phyloP scores from a whole-genome alignment of 1,140 invertebrate genomes.

The Temnothorax curvispinosus region DNA sequence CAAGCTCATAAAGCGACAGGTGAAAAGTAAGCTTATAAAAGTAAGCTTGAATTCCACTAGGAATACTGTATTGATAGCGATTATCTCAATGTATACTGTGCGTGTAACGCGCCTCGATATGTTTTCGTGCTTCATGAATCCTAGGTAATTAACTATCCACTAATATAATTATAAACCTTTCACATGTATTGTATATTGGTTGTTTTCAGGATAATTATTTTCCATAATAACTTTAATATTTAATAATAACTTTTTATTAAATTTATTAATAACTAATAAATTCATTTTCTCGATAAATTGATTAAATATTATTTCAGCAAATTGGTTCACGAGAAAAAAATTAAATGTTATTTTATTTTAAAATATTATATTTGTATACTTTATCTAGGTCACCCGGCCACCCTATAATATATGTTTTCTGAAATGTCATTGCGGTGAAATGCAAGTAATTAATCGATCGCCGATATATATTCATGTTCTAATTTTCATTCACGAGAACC shows the following conservation, averaged over 20 bases:
- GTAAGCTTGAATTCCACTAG: background rate
- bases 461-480: slow-evolving; percentile 36
- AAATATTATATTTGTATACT: background rate
- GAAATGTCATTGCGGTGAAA: slow-evolving; percentile 27
- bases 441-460: slow-evolving; percentile 44
- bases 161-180: background rate
- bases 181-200: background rate
- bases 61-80: background rate
- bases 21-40: slow-evolving; percentile 31
- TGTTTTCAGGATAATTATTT: background rate
- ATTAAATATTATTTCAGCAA: slow-evolving; percentile 23
- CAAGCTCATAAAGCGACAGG: slow-evolving; percentile 19
- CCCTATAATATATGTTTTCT: slow-evolving; percentile 15
- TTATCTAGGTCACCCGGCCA: background rate
- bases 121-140: background rate
- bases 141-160: background rate
- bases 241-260: slow-evolving; percentile 27
- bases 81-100: background rate
- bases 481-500: slow-evolving; percentile 52
- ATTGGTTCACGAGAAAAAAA: background rate
- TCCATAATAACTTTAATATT: slow-evolving; percentile 14
- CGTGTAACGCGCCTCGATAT: background rate
- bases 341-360: slow-evolving; percentile 10
- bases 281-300: slow-evolving; percentile 11
- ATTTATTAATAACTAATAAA: slow-evolving; percentile 23